Evolutionary conservation across 2,113 vertebrate species (phyloP).

Genomic region (Rallus limicola): DNA sequence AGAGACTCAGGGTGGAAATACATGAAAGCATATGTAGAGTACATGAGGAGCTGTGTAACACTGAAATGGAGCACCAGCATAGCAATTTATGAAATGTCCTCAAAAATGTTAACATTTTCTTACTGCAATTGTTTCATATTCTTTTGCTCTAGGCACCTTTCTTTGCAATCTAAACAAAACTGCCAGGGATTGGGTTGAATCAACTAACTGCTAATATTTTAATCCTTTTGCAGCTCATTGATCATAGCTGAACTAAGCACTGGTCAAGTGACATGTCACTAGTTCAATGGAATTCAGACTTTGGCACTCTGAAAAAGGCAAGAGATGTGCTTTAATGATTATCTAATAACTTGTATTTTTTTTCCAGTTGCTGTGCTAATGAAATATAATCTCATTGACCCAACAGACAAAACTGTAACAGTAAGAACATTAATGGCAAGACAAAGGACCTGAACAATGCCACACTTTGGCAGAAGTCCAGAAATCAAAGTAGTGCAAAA

Average conservation of each 20-base stretch:
- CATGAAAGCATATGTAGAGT: background rate
- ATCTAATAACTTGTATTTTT: constrained; percentile 46
- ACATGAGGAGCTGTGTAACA: background rate
- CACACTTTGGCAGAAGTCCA: background rate
- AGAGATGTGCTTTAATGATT: constrained; percentile 65
- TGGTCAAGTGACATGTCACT: constrained; percentile 65
- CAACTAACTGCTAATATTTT: constrained; percentile 46
- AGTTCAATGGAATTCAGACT: constrained; percentile 69
- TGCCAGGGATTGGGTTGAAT: constrained; percentile 17
- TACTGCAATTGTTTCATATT: constrained; percentile 49
- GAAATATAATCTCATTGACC: constrained; percentile 55
- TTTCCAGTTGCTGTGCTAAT: constrained; percentile 45
- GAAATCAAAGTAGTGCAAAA: background rate
- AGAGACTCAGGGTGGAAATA: background rate
- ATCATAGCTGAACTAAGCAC: constrained; percentile 53
- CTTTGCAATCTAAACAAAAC: constrained; percentile 28
- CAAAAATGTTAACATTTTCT: constrained; percentile 34
- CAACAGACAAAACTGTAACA: constrained; percentile 33
- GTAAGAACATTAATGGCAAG: constrained; percentile 47
- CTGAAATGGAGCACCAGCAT: background rate
- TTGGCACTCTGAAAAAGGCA: constrained; percentile 60
- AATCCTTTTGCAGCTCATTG: constrained; percentile 68
- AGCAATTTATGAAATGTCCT: background rate
- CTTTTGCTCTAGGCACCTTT: constrained; percentile 15
- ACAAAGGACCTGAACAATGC: constrained; percentile 29